phyloP scores from a whole-genome alignment of 1,140 invertebrate species.

The Hylaeus volcanicus region DNA sequence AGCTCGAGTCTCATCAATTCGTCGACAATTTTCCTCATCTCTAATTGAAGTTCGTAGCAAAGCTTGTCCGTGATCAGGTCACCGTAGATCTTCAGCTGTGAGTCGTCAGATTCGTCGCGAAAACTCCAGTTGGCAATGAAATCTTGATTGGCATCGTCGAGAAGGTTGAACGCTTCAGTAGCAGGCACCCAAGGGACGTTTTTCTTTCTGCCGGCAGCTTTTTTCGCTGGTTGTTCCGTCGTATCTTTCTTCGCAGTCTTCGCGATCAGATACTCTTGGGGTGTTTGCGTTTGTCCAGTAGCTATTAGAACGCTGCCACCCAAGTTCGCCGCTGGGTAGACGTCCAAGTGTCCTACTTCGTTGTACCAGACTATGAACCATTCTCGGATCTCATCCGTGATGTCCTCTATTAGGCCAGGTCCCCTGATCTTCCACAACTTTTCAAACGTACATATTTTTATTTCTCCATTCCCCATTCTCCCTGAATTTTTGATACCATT shows the following conservation, averaged over 20 bases:
- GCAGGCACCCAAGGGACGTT: conserved; percentile 66
- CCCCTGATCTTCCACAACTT: conserved; percentile 79
- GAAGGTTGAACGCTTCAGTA: conserved; percentile 68
- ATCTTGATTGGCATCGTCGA: conserved; percentile 73
- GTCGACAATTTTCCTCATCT: conserved; percentile 81
- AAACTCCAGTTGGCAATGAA: conserved; percentile 79
- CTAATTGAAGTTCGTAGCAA: conserved; percentile 81
- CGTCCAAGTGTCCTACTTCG: conserved; percentile 79
- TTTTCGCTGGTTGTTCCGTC: conserved; percentile 41
- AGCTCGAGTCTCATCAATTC: conserved; percentile 82
- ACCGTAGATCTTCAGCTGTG: conserved; percentile 76
- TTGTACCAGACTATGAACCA: conserved; percentile 85
- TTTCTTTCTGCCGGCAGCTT: conserved; percentile 9
- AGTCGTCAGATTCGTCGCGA: conserved; percentile 75
- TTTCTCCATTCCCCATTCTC: too few species aligned
- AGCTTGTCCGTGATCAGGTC: conserved; percentile 81
- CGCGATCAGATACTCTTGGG: conserved; percentile 78
- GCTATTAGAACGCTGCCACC: conserved; percentile 82
- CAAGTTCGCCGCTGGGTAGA: conserved; percentile 79
- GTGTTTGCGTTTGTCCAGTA: conserved; percentile 80
- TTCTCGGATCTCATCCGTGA: conserved; percentile 84
- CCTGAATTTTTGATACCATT: too few species aligned
- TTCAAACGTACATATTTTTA: background rate
- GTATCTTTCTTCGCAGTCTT: conserved; percentile 55
- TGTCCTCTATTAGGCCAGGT: conserved; percentile 85